Conservation (phyloP, 2,797 vertebrate species). For the Enteromius paludinosus region DNA sequence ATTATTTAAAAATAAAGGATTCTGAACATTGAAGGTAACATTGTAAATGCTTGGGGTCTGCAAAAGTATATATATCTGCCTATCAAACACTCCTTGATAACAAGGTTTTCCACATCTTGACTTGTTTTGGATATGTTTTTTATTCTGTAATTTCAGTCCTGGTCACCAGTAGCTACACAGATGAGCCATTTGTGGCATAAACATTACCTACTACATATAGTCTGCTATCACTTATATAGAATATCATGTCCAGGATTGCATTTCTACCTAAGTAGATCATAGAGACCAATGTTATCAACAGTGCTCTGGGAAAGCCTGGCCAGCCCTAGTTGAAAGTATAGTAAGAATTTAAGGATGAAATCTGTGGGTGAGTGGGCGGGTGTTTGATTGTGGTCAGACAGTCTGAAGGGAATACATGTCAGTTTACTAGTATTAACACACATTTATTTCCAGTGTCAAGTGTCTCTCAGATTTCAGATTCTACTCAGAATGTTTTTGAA, state of each 20-base stretch:
- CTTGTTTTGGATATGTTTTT: background rate
- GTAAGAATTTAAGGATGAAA: constrained; percentile 41
- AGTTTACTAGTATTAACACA: constrained; percentile 12
- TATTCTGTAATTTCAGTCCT: background rate
- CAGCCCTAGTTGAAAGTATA: background rate
- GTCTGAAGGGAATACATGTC: background rate
- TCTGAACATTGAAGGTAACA: background rate
- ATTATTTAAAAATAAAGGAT: background rate
- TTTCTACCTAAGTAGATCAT: background rate
- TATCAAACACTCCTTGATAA: background rate
- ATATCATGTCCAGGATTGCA: background rate
- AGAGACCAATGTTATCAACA: background rate
- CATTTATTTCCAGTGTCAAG: background rate
- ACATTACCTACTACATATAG: background rate
- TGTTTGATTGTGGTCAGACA: background rate
- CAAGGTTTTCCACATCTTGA: background rate
- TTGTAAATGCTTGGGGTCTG: background rate
- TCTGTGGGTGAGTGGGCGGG: constrained; percentile 17
- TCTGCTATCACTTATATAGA: background rate
- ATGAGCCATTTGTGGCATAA: background rate
- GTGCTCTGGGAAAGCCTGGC: background rate
- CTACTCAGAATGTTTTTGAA: background rate
- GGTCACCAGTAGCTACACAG: background rate
- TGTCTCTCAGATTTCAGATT: background rate
- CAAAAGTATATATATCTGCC: background rate